Base-by-base conservation (phyloP, 2,888 invertebrate genomes). In the Carabus problematicus region DNA sequence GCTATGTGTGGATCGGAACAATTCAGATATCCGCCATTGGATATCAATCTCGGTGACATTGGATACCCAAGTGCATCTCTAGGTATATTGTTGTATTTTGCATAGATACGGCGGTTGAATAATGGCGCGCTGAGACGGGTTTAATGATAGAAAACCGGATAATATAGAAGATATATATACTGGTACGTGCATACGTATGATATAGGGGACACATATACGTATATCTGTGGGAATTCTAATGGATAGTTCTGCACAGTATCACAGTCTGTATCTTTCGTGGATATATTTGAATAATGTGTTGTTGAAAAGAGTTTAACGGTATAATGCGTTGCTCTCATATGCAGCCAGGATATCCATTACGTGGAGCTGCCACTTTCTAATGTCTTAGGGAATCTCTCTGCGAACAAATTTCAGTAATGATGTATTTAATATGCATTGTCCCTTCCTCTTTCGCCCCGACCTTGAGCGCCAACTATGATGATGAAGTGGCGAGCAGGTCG, bases 41-140 rank as follows among this genome's bases (percentile, higher is more conserved):
- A 18, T 55, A 64, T 64, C 64, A 64, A 64, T 64, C 64, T 56
- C 64, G 41, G 29, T 61, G 61, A 64, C 64, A 56, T 40, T n/a
- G 42, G 49, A 64, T 55, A 64, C 56, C 64, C 56, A 14, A 12
- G 41, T 52, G 18, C 52, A 18, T 29, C 29, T 2, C 3, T 6
- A 29, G 29, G 29, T 29, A 29, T 29, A 29, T 29, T 29, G 29
- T 29, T 29, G 29, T 29, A 29, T 6, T 29, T 29, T 29, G 3
- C 29, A 29, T 29, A 29, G 29, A 29, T 6, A 29, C 29, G 29
- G 29, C 29, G 6, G 29, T 29, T 29, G 29, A 29, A 6, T 29
- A 29, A 29, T 29, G 29, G 29, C 29, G 6, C 29, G 2, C 29
- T 29, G 29, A 29, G 29, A 29, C 29, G 6, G 2, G 29, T 29